Evolutionary conservation across 1,140 invertebrate species (phyloP), one percentile per base, ranked within the genome.

Genomic region (Drosophila ogumai): DNA sequence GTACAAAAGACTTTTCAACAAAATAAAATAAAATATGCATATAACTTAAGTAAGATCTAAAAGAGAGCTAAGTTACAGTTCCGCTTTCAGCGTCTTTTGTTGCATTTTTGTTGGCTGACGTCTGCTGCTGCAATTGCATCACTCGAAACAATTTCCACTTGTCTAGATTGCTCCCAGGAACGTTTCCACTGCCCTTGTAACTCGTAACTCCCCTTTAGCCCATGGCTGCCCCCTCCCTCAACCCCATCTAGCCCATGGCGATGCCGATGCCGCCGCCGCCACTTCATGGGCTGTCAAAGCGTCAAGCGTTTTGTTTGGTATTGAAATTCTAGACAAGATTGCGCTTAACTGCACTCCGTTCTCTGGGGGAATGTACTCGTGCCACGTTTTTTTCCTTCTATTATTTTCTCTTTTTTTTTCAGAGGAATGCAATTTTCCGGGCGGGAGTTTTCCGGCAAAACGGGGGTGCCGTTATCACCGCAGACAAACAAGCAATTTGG

Each of bases 271-370:
- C 10, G 28, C 19, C n/a, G 52, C 44, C 56, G 56, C 40, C 47
- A 40, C 34, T 44, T 36, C 38, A 44, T 44, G 55, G 60, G 32
- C 75, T 86, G 82, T 86, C 79, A 86, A 75, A 86, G 69, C 82
- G 82, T 82, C 74, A 78, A 72, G 79, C 82, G 63, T 61, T 87
- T 61, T 79, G 68, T 80, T 77, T 86, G 82, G 65, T 87, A 82
- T 87, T 86, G 82, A 87, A 86, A 86, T 86, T 86, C 82, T 79
- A 86, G 65, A 87, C 82, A 68, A 87, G 75, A 86, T 82, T 79
- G 69, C 79, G 82, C 79, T 71, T 61, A 69, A 61, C 75, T 82
- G 75, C 79, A 87, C 60, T 66, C 58, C 28, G 43, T 32, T 43
- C 54, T 47, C 52, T 55, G 52, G 44, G 43, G 69, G 66, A 72